Base-by-base conservation (phyloP, 92 coral and sea anemone genomes). In the Palythoa caribaeorum region DNA sequence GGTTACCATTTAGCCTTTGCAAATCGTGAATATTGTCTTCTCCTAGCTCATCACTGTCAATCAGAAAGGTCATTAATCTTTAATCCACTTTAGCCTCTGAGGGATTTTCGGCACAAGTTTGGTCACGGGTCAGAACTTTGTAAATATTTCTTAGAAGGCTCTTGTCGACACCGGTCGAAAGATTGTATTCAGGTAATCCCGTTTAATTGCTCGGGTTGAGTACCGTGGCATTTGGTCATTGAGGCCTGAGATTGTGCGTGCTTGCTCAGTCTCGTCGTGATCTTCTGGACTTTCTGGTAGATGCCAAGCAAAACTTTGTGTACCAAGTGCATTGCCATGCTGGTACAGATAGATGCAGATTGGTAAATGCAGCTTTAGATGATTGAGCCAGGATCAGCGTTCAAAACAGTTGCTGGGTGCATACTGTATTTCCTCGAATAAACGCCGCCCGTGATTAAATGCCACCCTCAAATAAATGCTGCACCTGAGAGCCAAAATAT, bases 381-480 rank as follows among this genome's bases (percentile, higher is more conserved):
- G 15, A 38, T 40, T 40, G 11, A 73, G 52, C 78, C 78, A 73
- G 11, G 78, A 73, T 40, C 55, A 1, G 53, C 78, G 1, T 47
- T 73, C 53, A 73, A 63, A 83, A 38, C 79, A 38, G 76, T 83
- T 62, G 15, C 38, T 28, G 2, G 87, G 87, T 28, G 62, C 60
- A 50, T 28, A 28, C 0, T 0, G 28, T 28, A 28, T 28, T 28
- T 28, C 28, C 28, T 28, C 28, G 28, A 28, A 28, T 28, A 28
- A 28, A 28, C 28, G 28, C 28, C 28, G 28, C 28, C 28, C 28
- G 28, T 0, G 28, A 28, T 28, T 28, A 28, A 28, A 28, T 28
- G 28, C 28, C 28, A 28, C 28, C 28, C 28, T 28, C 28, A 28
- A 28, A 28, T 28, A 28, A 28, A 28, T 0, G 28, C 28, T 28